Base-by-base conservation (phyloP, 2,888 invertebrate species). In the Romanomermis culicivorax region DNA sequence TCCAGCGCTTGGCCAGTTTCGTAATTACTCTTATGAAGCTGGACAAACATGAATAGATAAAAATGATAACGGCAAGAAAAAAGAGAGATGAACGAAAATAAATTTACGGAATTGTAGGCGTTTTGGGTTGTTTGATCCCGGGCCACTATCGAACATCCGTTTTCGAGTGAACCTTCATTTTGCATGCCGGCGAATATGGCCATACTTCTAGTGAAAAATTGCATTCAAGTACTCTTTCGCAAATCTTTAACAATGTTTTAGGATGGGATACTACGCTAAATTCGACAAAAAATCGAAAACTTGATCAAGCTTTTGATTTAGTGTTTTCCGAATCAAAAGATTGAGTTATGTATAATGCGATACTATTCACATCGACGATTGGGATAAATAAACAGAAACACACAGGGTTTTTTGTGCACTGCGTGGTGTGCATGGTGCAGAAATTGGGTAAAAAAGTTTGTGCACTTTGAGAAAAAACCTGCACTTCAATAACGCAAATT, bases 161-260 rank as follows among this genome's bases (percentile, higher is more conserved):
- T 91, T 73, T 91, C 91, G 54, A 89, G 84, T 61, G 85, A 85
- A 57, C 91, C 91, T 60, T 89, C 89, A 77, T 91, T 89, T 78
- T 91, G 91, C 88, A 93, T 89, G 65, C 91, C 88, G 61, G 91
- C 91, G 75, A 93, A 93, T 57, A 91, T 91, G 69, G 93, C 91
- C 84, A 95, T 89, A 59, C 89, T 89, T 65, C 74, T 49, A 45
- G 4, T n/a, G 23, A 70, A 60, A 36, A 36, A 11, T 36, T 36
- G 11, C 11, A 36, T 17, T 36, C 11, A 11, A 36, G 36, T 36
- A 11, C 11, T 17, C 7, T 36, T 7, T 36, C 7, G 36, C 7
- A 7, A 11, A 36, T 36, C 7, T 7, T 36, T 36, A 17, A 7
- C 36, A 36, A 11, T 36, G 36, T n/a, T n/a, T n/a, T n/a, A n/a